These are phyloP conservation scores for Drosophila kikkawai DNA, from an alignment of 1,140 invertebrate species.

Conservation along the genomic window DNA sequence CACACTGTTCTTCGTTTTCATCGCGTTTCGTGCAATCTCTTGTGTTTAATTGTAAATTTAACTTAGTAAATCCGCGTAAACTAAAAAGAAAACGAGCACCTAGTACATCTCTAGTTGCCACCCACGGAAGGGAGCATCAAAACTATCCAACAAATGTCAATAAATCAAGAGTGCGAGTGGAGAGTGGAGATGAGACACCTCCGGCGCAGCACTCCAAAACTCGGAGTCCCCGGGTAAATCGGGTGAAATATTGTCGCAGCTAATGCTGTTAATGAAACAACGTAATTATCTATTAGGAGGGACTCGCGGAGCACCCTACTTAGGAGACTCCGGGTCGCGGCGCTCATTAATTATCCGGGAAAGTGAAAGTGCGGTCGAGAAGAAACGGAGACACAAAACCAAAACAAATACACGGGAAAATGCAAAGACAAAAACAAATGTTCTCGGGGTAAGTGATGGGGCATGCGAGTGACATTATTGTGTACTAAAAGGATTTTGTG, in stretches of 20 bases:
- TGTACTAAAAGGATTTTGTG: slow-evolving; percentile 73
- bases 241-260: slow-evolving; percentile 79
- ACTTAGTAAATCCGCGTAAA: neutral
- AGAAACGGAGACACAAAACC: slow-evolving; percentile 1
- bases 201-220: slow-evolving; percentile 48
- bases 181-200: slow-evolving; percentile 16
- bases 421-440: slow-evolving; percentile 67
- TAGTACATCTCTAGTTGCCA: slow-evolving; percentile 63
- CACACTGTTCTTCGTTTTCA: neutral
- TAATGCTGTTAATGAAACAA: slow-evolving; percentile 83
- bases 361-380: slow-evolving; percentile 49
- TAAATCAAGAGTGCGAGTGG: slow-evolving; percentile 63
- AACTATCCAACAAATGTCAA: slow-evolving; percentile 69
- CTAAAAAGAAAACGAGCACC: neutral
- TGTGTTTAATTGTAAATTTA: neutral
- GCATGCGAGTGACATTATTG: slow-evolving; percentile 63
- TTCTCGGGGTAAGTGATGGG: slow-evolving; percentile 41
- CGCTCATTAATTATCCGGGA: slow-evolving; percentile 76
- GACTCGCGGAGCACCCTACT: slow-evolving; percentile 66
- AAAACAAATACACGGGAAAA: slow-evolving; percentile 23
- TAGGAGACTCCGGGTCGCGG: slow-evolving; percentile 51
- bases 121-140: slow-evolving; percentile 64
- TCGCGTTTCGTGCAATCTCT: neutral
- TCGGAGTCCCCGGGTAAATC: slow-evolving; percentile 31
- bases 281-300: slow-evolving; percentile 75